phyloP scores from a whole-genome alignment of 2,888 invertebrate genomes.

The Brachyptera putata region DNA sequence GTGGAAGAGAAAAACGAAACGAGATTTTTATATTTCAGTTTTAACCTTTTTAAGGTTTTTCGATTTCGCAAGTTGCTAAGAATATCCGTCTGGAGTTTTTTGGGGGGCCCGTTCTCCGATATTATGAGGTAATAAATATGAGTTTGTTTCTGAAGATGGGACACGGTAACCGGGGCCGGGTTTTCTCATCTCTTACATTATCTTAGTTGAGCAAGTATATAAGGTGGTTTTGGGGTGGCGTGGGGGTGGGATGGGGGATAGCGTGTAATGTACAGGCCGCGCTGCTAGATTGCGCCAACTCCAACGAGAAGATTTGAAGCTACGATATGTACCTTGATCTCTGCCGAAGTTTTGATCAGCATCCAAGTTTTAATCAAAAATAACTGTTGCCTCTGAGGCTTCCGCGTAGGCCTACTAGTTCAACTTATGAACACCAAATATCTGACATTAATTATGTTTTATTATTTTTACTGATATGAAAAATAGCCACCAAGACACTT shows the following conservation, averaged over 20 bases:
- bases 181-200: constrained; percentile 2
- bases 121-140: constrained; percentile 6
- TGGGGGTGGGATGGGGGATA: neutral
- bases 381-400: constrained; percentile 16
- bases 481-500: no score
- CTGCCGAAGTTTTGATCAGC: constrained; percentile 1
- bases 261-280: neutral
- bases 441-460: neutral
- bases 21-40: constrained; percentile 6
- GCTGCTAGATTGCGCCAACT: neutral
- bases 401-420: neutral
- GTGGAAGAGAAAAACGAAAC: no score
- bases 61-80: no score
- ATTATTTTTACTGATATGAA: neutral
- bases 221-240: neutral
- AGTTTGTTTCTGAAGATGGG: constrained; percentile 6
- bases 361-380: constrained; percentile 24
- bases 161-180: neutral
- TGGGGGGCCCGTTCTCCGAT: no score
- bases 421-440: neutral
- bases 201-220: no score
- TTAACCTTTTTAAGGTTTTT: no score
- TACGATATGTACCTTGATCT: constrained; percentile 7
- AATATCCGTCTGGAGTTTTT: no score
- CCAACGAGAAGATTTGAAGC: neutral